Evolutionary conservation across 2,888 invertebrate species (phyloP).

Genomic region (Drosophila meridionalis): DNA sequence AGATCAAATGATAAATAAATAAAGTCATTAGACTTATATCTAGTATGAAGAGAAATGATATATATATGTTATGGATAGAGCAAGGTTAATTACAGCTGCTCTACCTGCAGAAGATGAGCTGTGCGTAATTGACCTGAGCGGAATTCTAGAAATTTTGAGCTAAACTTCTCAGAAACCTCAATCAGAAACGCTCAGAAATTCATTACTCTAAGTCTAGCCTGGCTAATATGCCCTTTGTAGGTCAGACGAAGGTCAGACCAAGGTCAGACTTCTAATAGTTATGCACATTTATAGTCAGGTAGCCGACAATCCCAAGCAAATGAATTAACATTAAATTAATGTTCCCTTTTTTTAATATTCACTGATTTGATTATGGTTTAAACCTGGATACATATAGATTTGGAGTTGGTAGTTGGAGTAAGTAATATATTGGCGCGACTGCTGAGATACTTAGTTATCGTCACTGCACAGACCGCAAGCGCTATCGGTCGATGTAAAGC

Average conservation of each 20-base stretch:
- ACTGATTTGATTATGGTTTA: not conserved
- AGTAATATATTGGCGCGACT: not conserved
- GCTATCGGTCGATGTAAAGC: slow-evolving; percentile 4
- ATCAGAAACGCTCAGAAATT: not conserved
- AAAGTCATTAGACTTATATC: not conserved
- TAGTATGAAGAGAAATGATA: not conserved
- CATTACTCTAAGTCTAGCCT: not conserved
- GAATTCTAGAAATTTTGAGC: not conserved
- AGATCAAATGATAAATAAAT: not conserved
- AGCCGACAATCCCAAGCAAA: too few relatives aligned
- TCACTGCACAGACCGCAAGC: slow-evolving; percentile 2
- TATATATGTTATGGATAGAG: not conserved
- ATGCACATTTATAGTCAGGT: not conserved
- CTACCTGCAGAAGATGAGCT: not conserved
- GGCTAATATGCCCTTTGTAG: not conserved
- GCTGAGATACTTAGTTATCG: not conserved
- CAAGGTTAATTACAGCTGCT: not conserved
- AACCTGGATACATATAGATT: not conserved
- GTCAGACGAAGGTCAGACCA: too few relatives aligned
- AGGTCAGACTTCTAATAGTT: not conserved
- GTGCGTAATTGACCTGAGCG: not conserved
- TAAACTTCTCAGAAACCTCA: not conserved
- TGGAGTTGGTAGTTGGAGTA: too few relatives aligned
- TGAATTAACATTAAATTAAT: not conserved
- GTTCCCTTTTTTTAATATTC: slow-evolving; percentile 8